A percentile compares a stretch with the other conserved stretches of the same genome.
These are phyloP conservation scores for Hypanus sabinus DNA, from an alignment of 2,113 vertebrate genomes.

Conservation along the genomic window DNA sequence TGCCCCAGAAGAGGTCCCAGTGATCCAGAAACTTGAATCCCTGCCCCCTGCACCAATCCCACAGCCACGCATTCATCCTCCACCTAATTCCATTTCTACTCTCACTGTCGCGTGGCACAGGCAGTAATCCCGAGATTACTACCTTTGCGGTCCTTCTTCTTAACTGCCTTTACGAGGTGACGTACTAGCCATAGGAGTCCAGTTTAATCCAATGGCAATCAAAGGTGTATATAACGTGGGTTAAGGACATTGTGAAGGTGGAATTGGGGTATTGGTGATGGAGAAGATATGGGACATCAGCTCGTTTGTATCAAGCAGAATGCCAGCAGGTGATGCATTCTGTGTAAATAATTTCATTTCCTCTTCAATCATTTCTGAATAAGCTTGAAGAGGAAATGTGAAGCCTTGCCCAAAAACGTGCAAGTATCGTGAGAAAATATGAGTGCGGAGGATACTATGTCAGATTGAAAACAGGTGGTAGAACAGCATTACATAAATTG, in stretches of 20 bases:
- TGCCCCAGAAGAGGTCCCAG: no score
- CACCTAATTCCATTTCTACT: no score
- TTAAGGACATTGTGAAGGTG: background rate
- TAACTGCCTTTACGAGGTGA: background rate
- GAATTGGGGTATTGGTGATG: background rate
- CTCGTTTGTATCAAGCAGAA: background rate
- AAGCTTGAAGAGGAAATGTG: background rate
- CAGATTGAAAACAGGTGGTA: constrained; percentile 20
- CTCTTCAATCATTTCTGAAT: background rate
- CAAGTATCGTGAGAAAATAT: constrained; percentile 20
- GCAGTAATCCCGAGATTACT: no score
- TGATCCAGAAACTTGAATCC: no score
- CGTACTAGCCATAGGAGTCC: no score
- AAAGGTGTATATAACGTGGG: background rate
- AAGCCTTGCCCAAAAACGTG: background rate
- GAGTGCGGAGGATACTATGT: background rate
- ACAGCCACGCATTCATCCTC: no score
- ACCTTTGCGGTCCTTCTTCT: no score
- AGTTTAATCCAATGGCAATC: background rate
- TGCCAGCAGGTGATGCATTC: background rate
- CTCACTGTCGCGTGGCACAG: no score
- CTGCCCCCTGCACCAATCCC: no score
- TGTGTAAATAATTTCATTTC: background rate
- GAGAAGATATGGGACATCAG: no score
- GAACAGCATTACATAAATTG: background rate